These are phyloP conservation scores for Bombylius major DNA, from an alignment of 2,888 invertebrate genomes.

Conservation along the genomic window DNA sequence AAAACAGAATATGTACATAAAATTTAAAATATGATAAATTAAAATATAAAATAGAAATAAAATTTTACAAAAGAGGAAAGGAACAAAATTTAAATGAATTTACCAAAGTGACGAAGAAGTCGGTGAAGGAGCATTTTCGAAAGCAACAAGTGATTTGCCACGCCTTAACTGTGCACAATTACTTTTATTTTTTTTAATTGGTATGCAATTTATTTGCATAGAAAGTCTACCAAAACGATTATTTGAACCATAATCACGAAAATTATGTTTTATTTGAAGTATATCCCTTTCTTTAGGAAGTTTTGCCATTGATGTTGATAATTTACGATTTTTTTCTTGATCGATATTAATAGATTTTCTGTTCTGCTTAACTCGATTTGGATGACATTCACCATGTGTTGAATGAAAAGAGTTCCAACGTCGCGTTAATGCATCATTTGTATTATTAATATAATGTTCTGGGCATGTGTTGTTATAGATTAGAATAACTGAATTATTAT, in stretches of 20 bases:
- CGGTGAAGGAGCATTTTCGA: not conserved
- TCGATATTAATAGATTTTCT: slow-evolving; percentile 11
- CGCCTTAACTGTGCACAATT: not conserved
- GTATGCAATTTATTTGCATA: too few relatives aligned
- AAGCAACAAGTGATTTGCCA: slow-evolving; percentile 8
- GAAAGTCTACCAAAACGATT: too few relatives aligned
- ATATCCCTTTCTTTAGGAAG: not conserved
- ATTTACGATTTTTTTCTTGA: not conserved
- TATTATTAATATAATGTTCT: not conserved
- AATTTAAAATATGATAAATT: too few relatives aligned
- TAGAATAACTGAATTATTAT: not conserved
- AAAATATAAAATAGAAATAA: too few relatives aligned
- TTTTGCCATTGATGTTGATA: not conserved
- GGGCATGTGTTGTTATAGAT: not conserved
- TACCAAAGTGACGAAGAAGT: not conserved
- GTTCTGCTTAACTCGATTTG: slow-evolving; percentile 16
- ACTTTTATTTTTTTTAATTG: too few relatives aligned
- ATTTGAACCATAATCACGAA: too few relatives aligned
- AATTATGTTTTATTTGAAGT: too few relatives aligned
- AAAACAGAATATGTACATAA: too few relatives aligned
- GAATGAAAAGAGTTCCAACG: slow-evolving; percentile 19
- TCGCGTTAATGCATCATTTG: slow-evolving; percentile 5
- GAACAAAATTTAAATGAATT: not conserved
- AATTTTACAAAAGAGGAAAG: too few relatives aligned
- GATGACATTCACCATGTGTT: slow-evolving; percentile 17